Conservation (phyloP, 1,140 invertebrate genomes). For the Zaprionus capensis region DNA sequence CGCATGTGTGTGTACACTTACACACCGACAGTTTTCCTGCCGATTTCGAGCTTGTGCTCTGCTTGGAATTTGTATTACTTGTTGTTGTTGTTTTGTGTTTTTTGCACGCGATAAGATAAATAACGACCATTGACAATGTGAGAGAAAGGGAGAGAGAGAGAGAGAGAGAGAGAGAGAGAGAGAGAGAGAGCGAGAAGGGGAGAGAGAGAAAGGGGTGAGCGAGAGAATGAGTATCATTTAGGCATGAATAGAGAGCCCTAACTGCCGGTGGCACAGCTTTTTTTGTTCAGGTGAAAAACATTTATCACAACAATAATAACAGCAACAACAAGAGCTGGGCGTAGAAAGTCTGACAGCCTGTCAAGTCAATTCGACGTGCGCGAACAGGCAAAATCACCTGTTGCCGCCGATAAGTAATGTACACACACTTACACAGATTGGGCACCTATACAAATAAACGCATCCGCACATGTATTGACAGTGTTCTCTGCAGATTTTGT, state of each 20-base stretch:
- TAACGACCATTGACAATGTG: conserved; percentile 31
- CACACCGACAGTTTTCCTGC: conserved; percentile 42
- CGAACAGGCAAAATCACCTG: conserved; percentile 68
- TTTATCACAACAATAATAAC: conserved; percentile 60
- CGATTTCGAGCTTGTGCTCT: conserved; percentile 24
- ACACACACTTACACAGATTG: conserved; percentile 21
- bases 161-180: conserved; percentile 4
- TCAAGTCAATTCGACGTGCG: conserved; percentile 32
- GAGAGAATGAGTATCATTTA: background rate
- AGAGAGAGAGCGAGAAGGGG: background rate
- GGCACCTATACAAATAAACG: conserved; percentile 25
- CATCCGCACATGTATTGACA: conserved; percentile 6
- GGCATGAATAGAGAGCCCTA: conserved; percentile 15
- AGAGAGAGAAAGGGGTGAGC: background rate
- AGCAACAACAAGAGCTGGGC: conserved; percentile 26
- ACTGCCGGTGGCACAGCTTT: conserved; percentile 23
- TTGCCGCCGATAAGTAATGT: conserved; percentile 21
- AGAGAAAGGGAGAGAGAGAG: background rate
- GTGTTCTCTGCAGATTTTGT: conserved; percentile 45
- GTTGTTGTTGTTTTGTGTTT: conserved; percentile 40
- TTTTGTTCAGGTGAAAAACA: conserved; percentile 63
- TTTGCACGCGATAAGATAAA: conserved; percentile 72
- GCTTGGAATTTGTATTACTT: conserved; percentile 59
- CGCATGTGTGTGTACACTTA: conserved; percentile 9
- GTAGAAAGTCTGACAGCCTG: conserved; percentile 54